Evolutionary conservation across 2,797 vertebrate genomes (phyloP), one percentile per base, ranked within the genome.

Genomic region (Channallabes apus): DNA sequence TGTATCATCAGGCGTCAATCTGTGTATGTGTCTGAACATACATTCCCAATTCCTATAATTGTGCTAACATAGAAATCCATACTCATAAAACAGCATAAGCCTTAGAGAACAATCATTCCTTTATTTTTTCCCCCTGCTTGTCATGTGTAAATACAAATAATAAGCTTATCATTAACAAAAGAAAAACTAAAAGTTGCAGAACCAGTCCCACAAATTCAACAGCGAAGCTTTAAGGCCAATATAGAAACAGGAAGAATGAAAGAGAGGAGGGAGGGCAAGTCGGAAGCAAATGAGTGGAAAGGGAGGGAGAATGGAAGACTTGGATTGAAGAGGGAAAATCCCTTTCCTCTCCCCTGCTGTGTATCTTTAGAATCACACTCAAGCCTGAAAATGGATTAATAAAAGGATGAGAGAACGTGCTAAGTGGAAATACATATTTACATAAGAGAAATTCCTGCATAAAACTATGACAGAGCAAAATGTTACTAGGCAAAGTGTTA

Each of bases 301-400:
- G 32, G 69, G 22, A 62, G 64, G 38, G 80, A 54, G 73, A 90
- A 90, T 82, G 86, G 84, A 90, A 85, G 85, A 84, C 65, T 75
- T 87, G 93, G 92, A 95, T 93, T 89, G 89, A 79, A 82, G 29
- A 93, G 94, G 95, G 94, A 94, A 96, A 95, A 94, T 90, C 94
- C 95, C 95, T 90, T 87, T 83, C 58, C 90, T 93, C 90, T 94
- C 92, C 94, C 92, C 84, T 91, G 89, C 82, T 73, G 87, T 88
- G 85, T 89, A 89, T 91, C 88, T 90, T 89, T 59, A 84, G 85
- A 88, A 89, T 87, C 84, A 84, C 92, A 93, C 93, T 94, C 92
- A 91, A 85, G 86, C 62, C 76, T 90, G 90, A 92, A 91, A 88
- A 92, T 85, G 4, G 3, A 91, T 78, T 67, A 86, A 86, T 83